Evolutionary conservation across 1,140 invertebrate genomes (phyloP), one percentile per base, ranked within the genome.

Genomic region (Onthophagus taurus): DNA sequence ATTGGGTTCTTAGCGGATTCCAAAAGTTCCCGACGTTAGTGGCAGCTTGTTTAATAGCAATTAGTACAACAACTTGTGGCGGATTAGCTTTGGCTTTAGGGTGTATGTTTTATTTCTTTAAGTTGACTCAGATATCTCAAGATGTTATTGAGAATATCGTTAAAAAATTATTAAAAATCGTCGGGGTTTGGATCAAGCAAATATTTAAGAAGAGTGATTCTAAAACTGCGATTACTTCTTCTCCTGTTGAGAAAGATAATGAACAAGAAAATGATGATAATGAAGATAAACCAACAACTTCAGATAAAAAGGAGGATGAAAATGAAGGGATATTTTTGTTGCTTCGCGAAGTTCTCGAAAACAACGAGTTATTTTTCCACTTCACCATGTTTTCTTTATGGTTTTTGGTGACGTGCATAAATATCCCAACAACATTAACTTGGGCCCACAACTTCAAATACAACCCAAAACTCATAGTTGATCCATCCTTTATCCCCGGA

Each of bases 71-170:
- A 8, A 73, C 74, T n/a, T 76, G 74, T 54, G 75, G 70, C 17
- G 71, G 69, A 24, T 54, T 75, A 23, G 69, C 68, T 1, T 47
- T 78, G 11, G 55, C 63, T 39, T 47, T 74, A 33, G 74, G 71
- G 12, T 61, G 66, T 29, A 53, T 67, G 17, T 74, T 75, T 50
- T 77, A 76, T 55, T 76, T 75, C 47, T 49, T 76, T 18, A 70
- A 80, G 72, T 53, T 84, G 3, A 79, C 77, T 2, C 79, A 75
- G 67, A 76, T 82, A 64, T 83, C 80, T 26, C 80, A 84, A 60
- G 79, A 84, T 58, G 82, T 79, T 54, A 57, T 84, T 11, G 81
- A 84, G 64, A 74, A 80, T 57, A 70, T 77, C 24, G 60, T 75
- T 3, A 76, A 71, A 57, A 70, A 66, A 49, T 58, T 74, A 47